A percentile compares a stretch with the other conserved stretches of the same genome.
Conservation (phyloP, 2,888 invertebrate species). For the Tipula confusa region DNA sequence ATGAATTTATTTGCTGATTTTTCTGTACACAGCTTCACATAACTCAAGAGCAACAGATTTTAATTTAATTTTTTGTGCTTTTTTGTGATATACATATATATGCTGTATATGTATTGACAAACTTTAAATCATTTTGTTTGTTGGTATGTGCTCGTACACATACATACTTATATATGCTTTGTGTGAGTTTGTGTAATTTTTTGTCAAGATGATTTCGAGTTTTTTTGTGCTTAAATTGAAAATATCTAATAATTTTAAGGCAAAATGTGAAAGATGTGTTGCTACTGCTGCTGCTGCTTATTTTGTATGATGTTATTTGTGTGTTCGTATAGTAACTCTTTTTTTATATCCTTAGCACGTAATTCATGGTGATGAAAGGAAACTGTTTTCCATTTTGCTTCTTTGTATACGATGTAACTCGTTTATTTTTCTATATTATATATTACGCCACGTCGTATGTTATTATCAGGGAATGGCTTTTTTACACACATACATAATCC, state of each 20-base stretch:
- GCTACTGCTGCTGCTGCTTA: not conserved
- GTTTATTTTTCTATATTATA: not conserved
- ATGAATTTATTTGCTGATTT: not conserved
- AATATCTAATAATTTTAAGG: not conserved
- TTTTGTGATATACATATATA: too few relatives aligned
- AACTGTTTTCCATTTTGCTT: not conserved
- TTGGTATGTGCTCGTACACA: not conserved
- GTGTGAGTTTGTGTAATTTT: not conserved
- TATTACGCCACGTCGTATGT: not conserved
- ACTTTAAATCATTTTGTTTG: not conserved
- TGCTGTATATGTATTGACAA: not conserved
- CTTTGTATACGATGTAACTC: not conserved
- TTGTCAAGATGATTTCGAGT: not conserved
- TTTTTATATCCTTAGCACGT: not conserved
- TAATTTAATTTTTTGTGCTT: not conserved
- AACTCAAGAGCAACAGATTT: constrained; percentile 15
- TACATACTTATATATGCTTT: not conserved
- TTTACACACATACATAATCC: too few relatives aligned
- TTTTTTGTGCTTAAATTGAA: not conserved
- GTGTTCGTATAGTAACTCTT: not conserved
- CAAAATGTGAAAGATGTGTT: not conserved
- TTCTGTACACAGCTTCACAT: not conserved
- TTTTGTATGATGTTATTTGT: not conserved
- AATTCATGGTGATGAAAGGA: constrained; percentile 16
- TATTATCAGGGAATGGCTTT: not conserved